phyloP scores from a whole-genome alignment of 2,113 vertebrate species.

The Gavia stellata region DNA sequence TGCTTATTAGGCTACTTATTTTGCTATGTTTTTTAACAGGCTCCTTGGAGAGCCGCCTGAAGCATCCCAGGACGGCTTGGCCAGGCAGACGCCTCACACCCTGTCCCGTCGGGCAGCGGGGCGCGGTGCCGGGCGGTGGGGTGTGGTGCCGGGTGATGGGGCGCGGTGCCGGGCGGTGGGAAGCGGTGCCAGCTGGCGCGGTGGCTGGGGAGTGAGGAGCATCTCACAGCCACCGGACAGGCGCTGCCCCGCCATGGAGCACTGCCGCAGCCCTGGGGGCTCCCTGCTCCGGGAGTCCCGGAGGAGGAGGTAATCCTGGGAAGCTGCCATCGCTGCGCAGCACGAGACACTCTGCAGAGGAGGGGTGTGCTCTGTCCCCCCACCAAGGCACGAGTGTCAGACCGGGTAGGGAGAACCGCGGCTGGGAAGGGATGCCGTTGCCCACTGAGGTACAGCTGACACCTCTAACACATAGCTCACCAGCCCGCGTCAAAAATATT shows the following conservation, averaged over 20 bases:
- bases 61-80: background rate
- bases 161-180: background rate
- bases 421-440: fast-evolving
- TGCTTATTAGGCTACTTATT: background rate
- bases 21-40: background rate
- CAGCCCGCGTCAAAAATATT: fast-evolving
- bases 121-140: background rate
- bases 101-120: background rate
- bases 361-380: too few species aligned
- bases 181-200: background rate
- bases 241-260: background rate
- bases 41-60: background rate
- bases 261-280: fast-evolving
- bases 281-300: fast-evolving
- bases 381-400: fast-evolving
- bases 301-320: background rate
- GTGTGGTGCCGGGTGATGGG: background rate
- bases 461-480: background rate
- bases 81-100: fast-evolving
- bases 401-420: fast-evolving
- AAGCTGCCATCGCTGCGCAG: background rate
- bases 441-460: fast-evolving
- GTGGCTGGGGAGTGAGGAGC: background rate
- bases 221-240: fast-evolving
- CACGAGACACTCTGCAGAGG: fast-evolving